Conservation (phyloP, 1,140 invertebrate genomes). For the Megathymus violae region DNA sequence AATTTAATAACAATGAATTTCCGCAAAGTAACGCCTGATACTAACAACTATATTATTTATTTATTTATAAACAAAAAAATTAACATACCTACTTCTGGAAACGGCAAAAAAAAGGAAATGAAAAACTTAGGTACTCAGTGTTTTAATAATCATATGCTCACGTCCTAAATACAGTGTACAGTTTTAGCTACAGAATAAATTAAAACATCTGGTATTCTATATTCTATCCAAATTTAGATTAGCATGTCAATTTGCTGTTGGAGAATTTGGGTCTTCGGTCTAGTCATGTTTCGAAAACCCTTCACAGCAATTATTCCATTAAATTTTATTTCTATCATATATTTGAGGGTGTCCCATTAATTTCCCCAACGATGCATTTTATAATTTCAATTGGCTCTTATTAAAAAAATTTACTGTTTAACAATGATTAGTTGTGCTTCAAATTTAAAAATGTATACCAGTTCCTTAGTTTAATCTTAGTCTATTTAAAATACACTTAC, state of each 20-base stretch:
- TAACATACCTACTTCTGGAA: too few species aligned
- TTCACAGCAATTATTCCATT: too few species aligned
- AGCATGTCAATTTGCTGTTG: background rate
- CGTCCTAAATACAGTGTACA: constrained; percentile 79
- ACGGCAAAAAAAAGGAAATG: too few species aligned
- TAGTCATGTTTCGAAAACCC: too few species aligned
- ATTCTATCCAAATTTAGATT: constrained; percentile 60
- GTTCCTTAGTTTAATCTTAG: constrained; percentile 29
- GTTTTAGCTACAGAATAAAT: constrained; percentile 76
- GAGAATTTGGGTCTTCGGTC: too few species aligned
- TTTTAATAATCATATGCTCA: constrained; percentile 77
- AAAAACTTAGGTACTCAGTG: constrained; percentile 62
- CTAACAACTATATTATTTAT: too few species aligned
- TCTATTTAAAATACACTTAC: constrained; percentile 51
- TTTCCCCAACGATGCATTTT: background rate
- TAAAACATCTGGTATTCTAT: constrained; percentile 56
- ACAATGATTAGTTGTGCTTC: constrained; percentile 26
- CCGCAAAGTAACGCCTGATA: too few species aligned
- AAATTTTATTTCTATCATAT: too few species aligned
- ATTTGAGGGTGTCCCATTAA: background rate
- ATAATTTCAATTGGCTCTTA: background rate
- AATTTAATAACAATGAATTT: too few species aligned
- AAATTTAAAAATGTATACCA: constrained; percentile 23
- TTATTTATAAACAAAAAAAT: too few species aligned
- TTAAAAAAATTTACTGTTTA: constrained; percentile 14